These are phyloP conservation scores for Spheniscus mendiculus DNA, from an alignment of 2,113 vertebrate species.

Conservation along the genomic window DNA sequence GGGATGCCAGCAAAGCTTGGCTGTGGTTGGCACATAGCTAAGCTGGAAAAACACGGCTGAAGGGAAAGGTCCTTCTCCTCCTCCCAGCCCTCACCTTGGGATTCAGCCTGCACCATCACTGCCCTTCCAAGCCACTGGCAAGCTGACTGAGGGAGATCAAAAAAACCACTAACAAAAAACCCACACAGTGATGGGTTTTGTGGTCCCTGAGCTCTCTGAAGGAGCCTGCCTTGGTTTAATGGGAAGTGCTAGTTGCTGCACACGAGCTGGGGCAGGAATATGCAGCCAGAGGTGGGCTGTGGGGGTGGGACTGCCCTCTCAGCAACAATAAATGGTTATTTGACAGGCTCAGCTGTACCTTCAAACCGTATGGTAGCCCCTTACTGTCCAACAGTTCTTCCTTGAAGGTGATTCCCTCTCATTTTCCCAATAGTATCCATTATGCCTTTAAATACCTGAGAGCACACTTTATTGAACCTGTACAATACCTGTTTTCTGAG, in stretches of 20 bases:
- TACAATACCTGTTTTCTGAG: background rate
- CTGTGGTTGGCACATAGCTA: background rate
- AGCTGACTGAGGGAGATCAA: background rate
- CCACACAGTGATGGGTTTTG: background rate
- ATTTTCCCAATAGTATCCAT: background rate
- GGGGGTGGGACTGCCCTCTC: background rate
- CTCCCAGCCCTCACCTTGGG: background rate
- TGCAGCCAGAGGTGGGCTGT: background rate
- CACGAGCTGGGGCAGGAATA: background rate
- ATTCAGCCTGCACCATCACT: background rate
- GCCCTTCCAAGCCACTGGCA: background rate
- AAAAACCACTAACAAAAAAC: background rate
- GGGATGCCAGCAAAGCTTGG: background rate
- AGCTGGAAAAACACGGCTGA: background rate
- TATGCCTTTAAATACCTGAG: background rate
- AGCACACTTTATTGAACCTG: background rate
- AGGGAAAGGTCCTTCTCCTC: background rate
- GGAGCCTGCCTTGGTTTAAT: background rate
- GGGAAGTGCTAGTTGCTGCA: background rate
- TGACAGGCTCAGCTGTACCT: background rate
- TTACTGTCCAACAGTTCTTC: background rate
- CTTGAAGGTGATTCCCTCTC: background rate
- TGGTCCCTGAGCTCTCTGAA: background rate
- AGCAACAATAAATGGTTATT: background rate
- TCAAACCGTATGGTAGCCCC: background rate